Percentiles rank a stretch among this genome's conserved stretches.
These are phyloP conservation scores for Folsomia manolachei DNA, from an alignment of 2,888 invertebrate genomes.

Conservation along the genomic window DNA sequence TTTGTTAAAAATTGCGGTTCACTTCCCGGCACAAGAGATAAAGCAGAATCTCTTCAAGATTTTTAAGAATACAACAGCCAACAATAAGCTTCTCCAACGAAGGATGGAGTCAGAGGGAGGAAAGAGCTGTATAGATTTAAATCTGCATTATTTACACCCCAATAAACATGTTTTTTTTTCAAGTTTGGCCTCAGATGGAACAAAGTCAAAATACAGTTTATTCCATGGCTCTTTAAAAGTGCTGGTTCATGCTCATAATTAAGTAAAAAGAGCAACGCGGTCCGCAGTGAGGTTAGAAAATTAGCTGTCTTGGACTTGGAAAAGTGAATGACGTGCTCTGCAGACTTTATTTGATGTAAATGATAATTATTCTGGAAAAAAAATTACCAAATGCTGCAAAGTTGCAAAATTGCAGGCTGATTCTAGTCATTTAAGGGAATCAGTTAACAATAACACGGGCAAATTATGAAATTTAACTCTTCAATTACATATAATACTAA, in stretches of 20 bases:
- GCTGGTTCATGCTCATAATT: background rate
- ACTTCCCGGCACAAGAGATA: background rate
- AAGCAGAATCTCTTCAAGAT: background rate
- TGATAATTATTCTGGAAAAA: no score
- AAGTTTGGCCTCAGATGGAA: background rate
- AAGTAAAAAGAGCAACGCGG: background rate
- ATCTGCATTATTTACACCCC: slow-evolving; percentile 24
- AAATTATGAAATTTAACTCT: no score
- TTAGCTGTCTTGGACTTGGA: no score
- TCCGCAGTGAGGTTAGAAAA: background rate
- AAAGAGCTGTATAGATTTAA: slow-evolving; percentile 17
- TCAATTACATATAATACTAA: no score
- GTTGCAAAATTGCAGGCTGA: no score
- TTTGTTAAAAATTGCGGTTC: background rate
- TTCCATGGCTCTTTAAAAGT: background rate
- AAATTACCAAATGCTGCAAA: no score
- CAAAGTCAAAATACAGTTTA: background rate
- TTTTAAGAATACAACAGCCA: background rate
- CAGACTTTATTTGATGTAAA: no score
- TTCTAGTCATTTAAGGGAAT: no score
- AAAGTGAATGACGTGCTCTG: no score
- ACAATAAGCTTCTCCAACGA: background rate
- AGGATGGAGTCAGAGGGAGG: background rate
- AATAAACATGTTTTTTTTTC: slow-evolving; percentile 26
- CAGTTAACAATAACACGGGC: no score